Conservation (phyloP, 2,113 vertebrate genomes). For the Anoura caudifer region DNA sequence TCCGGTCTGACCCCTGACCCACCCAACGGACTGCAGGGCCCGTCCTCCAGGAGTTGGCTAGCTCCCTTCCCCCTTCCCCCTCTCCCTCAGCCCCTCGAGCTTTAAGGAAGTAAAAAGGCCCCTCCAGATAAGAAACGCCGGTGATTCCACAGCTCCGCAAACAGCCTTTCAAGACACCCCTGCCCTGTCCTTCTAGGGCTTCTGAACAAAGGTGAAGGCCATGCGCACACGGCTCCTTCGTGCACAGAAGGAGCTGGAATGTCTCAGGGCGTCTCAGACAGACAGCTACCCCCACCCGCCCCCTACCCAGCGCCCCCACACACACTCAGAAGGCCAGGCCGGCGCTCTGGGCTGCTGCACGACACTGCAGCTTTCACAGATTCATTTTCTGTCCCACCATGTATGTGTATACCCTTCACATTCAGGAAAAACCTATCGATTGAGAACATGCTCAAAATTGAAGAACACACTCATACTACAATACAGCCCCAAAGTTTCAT, state of each 20-base stretch:
- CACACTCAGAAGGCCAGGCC: neutral
- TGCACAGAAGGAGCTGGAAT: neutral
- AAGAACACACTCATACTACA: neutral
- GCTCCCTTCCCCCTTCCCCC: neutral
- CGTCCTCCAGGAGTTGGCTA: neutral
- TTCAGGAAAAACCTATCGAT: neutral
- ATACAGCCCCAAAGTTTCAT: neutral
- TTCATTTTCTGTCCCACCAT: neutral
- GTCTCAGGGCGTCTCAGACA: neutral
- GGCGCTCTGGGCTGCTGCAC: neutral
- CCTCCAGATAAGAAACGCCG: neutral
- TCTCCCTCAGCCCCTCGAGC: neutral
- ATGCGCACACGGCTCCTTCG: neutral
- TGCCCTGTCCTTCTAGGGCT: neutral
- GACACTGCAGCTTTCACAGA: neutral
- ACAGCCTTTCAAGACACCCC: neutral
- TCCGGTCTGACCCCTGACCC: neutral
- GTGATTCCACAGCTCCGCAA: neutral
- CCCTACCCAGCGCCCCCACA: no score
- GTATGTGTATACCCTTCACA: neutral
- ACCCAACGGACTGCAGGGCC: neutral
- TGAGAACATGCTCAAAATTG: neutral
- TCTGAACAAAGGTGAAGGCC: neutral
- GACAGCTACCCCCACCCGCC: no score
- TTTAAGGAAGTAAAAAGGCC: neutral